Evolutionary conservation across 1,140 invertebrate species (phyloP), one percentile per base, ranked within the genome.

Genomic region (Fopius arisanus): DNA sequence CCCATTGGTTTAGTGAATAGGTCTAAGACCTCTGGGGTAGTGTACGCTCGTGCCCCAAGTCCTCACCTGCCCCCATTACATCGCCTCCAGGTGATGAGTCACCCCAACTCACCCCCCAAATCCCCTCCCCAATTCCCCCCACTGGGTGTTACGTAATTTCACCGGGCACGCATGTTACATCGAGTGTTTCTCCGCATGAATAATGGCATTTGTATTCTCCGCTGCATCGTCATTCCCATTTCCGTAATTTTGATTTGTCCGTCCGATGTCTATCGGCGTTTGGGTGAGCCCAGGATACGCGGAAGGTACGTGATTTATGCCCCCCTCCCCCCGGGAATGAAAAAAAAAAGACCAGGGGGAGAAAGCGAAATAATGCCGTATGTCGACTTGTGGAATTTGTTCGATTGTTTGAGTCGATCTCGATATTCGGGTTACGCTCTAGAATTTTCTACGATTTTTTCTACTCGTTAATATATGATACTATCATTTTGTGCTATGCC

Each of bases 21-120:
- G 9, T 43, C n/a, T 43, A 43, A 43, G 41, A 43, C 41, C 41
- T 43, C 41, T n/a, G 41, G 3, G 31, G 3, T 33, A 4, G 3
- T 33, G 31, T 40, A 6, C 73, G 67, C 75, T 73, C 75, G 75
- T 76, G 75, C 71, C 71, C 59, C 6, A 37, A 26, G 28, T 63
- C 70, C 80, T 85, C 85, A 87, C 85, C 86, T 87, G 85, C 85
- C 84, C 77, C 77, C 67, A 72, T 75, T 72, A 71, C 41, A 10
- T 43, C 14, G 41, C 41, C 79, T 83, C 86, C 86, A 88, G 86
- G 85, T 86, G 86, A 86, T 87, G 86, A 87, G 80, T 87, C 85
- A 86, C 81, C 85, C 84, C 69, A 51, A 54, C 29, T 72, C 62
- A 72, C 59, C 70, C 74, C 26, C 26, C 69, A n/a, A n/a, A n/a